These are phyloP conservation scores for Melanostoma scalare DNA, from an alignment of 2,888 invertebrate genomes.

Conservation along the genomic window DNA sequence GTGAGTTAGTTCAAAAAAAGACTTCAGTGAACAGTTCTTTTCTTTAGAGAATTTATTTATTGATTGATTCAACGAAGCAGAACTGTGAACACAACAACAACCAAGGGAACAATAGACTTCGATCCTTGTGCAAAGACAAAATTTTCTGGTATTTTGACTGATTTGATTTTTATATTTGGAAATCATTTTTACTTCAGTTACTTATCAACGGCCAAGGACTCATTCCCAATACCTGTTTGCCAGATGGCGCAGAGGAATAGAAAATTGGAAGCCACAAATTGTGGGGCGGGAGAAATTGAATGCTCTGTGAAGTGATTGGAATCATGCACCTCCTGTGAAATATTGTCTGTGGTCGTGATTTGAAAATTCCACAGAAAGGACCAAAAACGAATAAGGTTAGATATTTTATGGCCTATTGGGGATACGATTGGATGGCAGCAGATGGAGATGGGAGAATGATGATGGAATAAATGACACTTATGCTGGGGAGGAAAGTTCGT, in stretches of 20 bases:
- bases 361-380: constrained; percentile 15
- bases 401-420: neutral
- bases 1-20: neutral
- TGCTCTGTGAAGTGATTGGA: constrained; percentile 6
- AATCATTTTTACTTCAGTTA: constrained; percentile 34
- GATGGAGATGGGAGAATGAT: too few relatives aligned
- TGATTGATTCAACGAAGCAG: constrained; percentile 38
- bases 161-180: constrained; percentile 25
- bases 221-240: neutral
- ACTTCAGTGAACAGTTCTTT: constrained; percentile 17
- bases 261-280: constrained; percentile 42
- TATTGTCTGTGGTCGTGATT: constrained; percentile 41
- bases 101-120: constrained; percentile 4
- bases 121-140: constrained; percentile 1
- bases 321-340: constrained; percentile 45
- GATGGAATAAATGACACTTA: too few relatives aligned
- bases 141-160: constrained; percentile 20
- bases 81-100: constrained; percentile 1
- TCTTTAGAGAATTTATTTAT: constrained; percentile 12
- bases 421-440: too few relatives aligned
- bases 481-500: too few relatives aligned
- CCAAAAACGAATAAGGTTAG: neutral
- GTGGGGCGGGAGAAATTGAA: constrained; percentile 39
- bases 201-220: constrained; percentile 11
- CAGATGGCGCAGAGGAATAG: constrained; percentile 21